Evolutionary conservation across 2,888 invertebrate species (phyloP).

Genomic region (Lacanobia wlatinum): DNA sequence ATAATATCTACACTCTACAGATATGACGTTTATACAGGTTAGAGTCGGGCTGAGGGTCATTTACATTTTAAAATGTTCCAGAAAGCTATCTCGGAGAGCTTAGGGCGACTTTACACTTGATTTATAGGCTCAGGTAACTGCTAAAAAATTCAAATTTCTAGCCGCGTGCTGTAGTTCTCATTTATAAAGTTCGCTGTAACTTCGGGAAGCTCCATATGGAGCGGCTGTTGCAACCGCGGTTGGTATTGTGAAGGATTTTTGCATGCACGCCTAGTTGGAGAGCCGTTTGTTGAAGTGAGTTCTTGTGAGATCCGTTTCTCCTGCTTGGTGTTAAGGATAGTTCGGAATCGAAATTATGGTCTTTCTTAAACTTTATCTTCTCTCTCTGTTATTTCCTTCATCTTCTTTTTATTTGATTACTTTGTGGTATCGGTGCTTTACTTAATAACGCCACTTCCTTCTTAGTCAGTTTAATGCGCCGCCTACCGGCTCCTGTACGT

Average conservation of each 20-base stretch:
- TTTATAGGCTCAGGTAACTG: conserved; percentile 90
- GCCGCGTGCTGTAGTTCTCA: conserved; percentile 74
- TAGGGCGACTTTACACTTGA: conserved; percentile 87
- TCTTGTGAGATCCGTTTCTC: not conserved
- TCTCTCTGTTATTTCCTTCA: not conserved
- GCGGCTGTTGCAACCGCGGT: conserved; percentile 49
- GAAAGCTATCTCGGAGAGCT: conserved; percentile 85
- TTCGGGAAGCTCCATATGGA: conserved; percentile 79
- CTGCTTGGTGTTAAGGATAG: not conserved
- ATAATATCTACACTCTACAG: conserved; percentile 16
- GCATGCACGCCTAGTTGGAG: not conserved
- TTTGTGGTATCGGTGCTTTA: not conserved
- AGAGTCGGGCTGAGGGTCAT: conserved; percentile 79
- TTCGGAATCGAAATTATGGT: not conserved
- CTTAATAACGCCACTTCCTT: too few species aligned
- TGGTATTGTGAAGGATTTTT: conserved; percentile 10
- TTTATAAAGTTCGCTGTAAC: conserved; percentile 72
- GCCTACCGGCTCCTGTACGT: too few species aligned
- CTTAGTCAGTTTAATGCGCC: too few species aligned
- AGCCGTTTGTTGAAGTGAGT: not conserved
- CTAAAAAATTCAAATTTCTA: conserved; percentile 89
- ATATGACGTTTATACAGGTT: conserved; percentile 50
- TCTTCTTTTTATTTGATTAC: not conserved
- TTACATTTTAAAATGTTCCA: conserved; percentile 89
- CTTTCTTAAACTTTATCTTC: not conserved